Evolutionary conservation across 1,140 invertebrate species (phyloP), one percentile per base, ranked within the genome.

Genomic region (Yoshiicerus persimilis): DNA sequence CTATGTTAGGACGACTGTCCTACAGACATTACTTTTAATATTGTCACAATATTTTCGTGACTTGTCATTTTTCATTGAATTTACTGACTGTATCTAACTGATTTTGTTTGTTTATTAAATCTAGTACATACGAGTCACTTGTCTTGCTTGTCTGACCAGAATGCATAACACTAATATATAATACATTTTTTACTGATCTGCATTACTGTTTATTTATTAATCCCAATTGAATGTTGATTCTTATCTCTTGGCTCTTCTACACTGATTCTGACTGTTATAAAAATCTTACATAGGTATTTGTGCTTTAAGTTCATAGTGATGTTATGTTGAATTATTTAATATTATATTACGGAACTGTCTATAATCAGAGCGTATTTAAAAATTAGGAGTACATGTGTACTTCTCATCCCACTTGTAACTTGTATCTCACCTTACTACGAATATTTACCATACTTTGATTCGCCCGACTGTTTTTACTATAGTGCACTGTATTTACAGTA

Each of bases 1-100:
- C n/a, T 83, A 38, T 83, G 77, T 4, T 80, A 36, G 30, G 75
- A 80, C 30, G 75, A 80, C 32, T 80, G 75, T 80, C 75, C 75
- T 80, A 80, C 75, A 80, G 75, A 80, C 75, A 80, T 80, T 70
- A 80, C 39, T 47, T 41, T 38, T 84, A 34, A 13, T 34, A 86
- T 56, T 86, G 85, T 86, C 85, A 86, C 85, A 86, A 86, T 86
- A 86, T 86, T 86, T 66, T 86, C 85, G 85, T 86, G 85, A 86
- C 85, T 70, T 64, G 85, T 66, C 62, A 62, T 86, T 86, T 86
- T 70, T 84, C 41, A 32, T 84, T 80, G 34, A 38, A 30, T 38
- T 32, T 77, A 32, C 70, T 77, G 70, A n/a, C 30, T 80, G 75
- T 80, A 38, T n/a, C 75, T 36, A 80, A 80, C 75, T 80, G 75